Percentiles rank a stretch among this genome's conserved stretches.
These are phyloP conservation scores for Bursaphelenchus mucronatus DNA, from an alignment of 1,140 invertebrate species.

Conservation along the genomic window DNA sequence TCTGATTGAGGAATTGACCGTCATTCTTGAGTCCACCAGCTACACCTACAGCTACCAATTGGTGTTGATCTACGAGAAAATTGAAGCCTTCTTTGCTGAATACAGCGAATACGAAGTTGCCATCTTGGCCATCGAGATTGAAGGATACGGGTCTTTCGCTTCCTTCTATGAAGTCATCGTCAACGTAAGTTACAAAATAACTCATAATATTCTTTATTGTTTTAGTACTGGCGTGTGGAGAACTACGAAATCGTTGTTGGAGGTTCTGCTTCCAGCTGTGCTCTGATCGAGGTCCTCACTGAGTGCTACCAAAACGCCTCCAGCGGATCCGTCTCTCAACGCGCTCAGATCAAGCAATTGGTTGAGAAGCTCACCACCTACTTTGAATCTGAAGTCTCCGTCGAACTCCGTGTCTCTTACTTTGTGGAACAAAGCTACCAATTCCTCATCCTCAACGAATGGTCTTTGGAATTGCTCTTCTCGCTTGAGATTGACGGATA, in stretches of 20 bases:
- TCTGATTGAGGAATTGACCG: too few species aligned
- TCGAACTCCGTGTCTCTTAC: slow-evolving; percentile 12
- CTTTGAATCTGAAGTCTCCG: slow-evolving; percentile 7
- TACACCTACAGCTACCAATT: too few species aligned
- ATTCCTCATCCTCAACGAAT: slow-evolving; percentile 1
- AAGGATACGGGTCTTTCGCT: not conserved
- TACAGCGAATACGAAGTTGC: too few species aligned
- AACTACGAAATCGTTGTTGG: slow-evolving; percentile 9
- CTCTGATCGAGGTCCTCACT: slow-evolving; percentile 5
- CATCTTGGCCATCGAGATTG: not conserved
- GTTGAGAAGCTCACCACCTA: slow-evolving; percentile 4
- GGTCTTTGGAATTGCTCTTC: slow-evolving; percentile 1
- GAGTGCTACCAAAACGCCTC: not conserved
- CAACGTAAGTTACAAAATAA: too few species aligned
- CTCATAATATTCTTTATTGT: too few species aligned
- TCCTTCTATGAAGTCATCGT: slow-evolving; percentile 1
- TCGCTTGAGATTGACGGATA: slow-evolving; percentile 1
- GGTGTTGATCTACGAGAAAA: too few species aligned
- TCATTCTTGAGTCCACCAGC: too few species aligned
- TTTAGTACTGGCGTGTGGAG: slow-evolving; percentile 1
- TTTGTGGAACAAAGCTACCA: slow-evolving; percentile 1
- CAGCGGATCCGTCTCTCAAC: slow-evolving; percentile 5
- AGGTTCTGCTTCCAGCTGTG: slow-evolving; percentile 6
- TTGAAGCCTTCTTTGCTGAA: too few species aligned
- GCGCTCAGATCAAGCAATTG: slow-evolving; percentile 9